A percentile compares a stretch with the other conserved stretches of the same genome.
Conservation (phyloP, 2,797 vertebrate species). For the Cirrhinus mrigala region DNA sequence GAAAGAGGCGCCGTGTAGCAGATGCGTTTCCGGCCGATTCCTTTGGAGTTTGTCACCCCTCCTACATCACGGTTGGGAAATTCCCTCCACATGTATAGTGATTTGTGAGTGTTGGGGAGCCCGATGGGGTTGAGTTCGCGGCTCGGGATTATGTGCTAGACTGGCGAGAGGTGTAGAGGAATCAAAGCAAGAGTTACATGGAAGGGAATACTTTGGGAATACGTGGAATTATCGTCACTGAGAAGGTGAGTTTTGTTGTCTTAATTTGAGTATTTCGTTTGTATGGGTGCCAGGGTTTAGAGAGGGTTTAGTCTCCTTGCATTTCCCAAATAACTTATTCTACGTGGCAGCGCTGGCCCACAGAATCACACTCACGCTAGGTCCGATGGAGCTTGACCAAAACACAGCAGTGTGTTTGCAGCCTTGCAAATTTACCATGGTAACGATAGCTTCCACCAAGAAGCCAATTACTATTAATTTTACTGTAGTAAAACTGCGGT, state of each 20-base stretch:
- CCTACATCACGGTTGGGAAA: background rate
- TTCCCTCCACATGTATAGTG: slow-evolving; percentile 74
- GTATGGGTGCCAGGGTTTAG: background rate
- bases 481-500: background rate
- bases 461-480: background rate
- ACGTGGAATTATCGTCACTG: slow-evolving; percentile 47
- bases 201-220: slow-evolving; percentile 63
- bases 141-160: slow-evolving; percentile 31
- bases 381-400: slow-evolving; percentile 12
- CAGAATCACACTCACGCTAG: background rate
- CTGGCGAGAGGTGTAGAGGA: background rate
- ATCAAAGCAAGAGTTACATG: slow-evolving; percentile 61
- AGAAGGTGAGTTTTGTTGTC: slow-evolving; percentile 71
- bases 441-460: background rate
- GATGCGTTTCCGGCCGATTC: slow-evolving; percentile 8
- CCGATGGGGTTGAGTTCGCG: slow-evolving; percentile 41
- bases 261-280: background rate
- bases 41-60: slow-evolving; percentile 37
- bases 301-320: background rate
- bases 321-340: slow-evolving; percentile 33
- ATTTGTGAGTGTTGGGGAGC: slow-evolving; percentile 57
- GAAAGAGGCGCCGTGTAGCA: slow-evolving; percentile 11
- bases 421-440: background rate
- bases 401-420: slow-evolving; percentile 22
- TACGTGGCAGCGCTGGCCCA: slow-evolving; percentile 44